Evolutionary conservation across 1,140 invertebrate genomes (phyloP), one percentile per base, ranked within the genome.

Genomic region (Papilio polyxenes): DNA sequence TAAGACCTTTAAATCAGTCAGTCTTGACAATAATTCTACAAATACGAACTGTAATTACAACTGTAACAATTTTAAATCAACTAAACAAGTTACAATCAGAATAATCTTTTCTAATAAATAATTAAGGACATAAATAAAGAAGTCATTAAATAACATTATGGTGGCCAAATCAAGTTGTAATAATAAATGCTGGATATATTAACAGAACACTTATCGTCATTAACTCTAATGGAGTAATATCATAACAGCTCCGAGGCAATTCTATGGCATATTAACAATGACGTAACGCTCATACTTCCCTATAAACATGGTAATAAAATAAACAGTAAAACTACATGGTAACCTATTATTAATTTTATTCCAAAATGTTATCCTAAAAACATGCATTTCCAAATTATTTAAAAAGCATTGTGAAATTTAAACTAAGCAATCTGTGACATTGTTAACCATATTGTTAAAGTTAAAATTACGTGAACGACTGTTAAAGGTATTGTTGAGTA

Each of bases 141-240:
- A 48, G 13, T 20, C 17, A 20, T 75, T n/a, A 48, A 37, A 23
- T 75, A 44, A 20, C 23, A 77, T 31, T 31, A 75, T 48, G 17
- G 20, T 6, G 23, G n/a, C 48, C 75, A 23, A 77, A 77, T 53
- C 56, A 49, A 20, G n/a, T 31, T 31, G 48, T 77, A 53, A 75
- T 75, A 49, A 76, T 65, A 76, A 17, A 20, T 51, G 75, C 75
- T 49, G 20, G 49, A 53, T 31, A 53, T 77, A 15, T 48, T 53
- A 77, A 53, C 44, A 23, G 48, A 53, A 76, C 48, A 77, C 74
- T 75, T 75, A 75, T 4, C 56, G 48, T 53, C 75, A 77, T 51
- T 77, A 77, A 77, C 75, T 77, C 20, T 77, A 77, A 77, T 77
- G 75, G 44, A 77, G 49, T 17, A 75, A 49, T 49, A 40, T 6